Conservation (phyloP, 1,140 invertebrate species). For the Cephus cinctus region DNA sequence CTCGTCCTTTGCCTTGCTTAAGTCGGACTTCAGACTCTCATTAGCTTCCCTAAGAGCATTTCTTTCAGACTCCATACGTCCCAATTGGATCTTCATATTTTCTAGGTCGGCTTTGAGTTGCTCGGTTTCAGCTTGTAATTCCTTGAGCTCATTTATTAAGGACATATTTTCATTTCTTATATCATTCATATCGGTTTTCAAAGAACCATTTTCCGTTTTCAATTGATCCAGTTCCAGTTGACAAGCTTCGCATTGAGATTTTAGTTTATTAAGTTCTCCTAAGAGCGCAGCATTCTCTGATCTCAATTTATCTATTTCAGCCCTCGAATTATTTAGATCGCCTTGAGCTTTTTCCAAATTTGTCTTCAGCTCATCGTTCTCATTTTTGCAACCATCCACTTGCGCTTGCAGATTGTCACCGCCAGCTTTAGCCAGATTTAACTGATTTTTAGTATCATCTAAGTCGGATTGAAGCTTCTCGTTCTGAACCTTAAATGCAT, state of each 20-base stretch:
- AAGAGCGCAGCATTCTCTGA: not conserved
- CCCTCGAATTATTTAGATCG: not conserved
- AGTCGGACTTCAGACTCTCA: not conserved
- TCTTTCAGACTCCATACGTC: not conserved
- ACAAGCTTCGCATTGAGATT: not conserved
- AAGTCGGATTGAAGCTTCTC: not conserved
- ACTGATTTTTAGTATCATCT: not conserved
- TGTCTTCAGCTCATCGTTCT: not conserved
- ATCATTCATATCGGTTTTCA: not conserved
- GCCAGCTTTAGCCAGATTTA: not conserved
- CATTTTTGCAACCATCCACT: slow-evolving; percentile 8
- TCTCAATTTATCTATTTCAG: not conserved
- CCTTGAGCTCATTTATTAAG: not conserved
- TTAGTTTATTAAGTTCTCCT: slow-evolving; percentile 8
- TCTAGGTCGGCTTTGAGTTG: not conserved
- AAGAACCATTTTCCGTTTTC: not conserved
- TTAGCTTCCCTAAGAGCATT: not conserved
- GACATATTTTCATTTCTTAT: not conserved
- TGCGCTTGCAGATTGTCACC: slow-evolving; percentile 13
- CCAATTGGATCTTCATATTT: not conserved
- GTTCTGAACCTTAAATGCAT: no score
- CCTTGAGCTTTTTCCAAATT: slow-evolving; percentile 9
- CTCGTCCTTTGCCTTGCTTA: not conserved
- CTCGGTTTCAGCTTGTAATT: not conserved
- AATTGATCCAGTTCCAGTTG: not conserved